phyloP scores from a whole-genome alignment of 2,888 invertebrate genomes.

The Cylindroiulus punctatus region DNA sequence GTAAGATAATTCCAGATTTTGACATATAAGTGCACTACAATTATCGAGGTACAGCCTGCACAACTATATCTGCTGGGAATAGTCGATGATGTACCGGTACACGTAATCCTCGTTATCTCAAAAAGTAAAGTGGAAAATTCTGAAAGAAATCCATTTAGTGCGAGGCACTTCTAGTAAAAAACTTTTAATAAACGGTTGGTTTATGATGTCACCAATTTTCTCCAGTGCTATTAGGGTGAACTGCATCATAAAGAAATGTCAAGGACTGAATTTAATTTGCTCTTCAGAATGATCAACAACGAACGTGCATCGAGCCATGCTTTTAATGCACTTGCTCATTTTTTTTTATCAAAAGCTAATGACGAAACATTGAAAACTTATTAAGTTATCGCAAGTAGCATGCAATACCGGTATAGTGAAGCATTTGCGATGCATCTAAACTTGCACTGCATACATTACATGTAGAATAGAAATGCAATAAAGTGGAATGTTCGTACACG shows the following conservation, averaged over 20 bases:
- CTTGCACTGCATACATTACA: too few relatives aligned
- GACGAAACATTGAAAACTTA: not conserved
- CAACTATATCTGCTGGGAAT: not conserved
- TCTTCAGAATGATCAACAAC: conserved; percentile 20
- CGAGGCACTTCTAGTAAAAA: not conserved
- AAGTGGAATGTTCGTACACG: too few relatives aligned
- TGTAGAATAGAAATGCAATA: too few relatives aligned
- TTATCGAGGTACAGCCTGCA: not conserved
- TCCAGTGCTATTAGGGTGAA: conserved; percentile 29
- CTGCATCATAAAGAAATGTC: conserved; percentile 29
- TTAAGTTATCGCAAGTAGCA: not conserved
- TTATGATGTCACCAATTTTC: conserved; percentile 38
- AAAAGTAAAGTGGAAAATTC: not conserved
- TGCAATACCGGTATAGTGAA: too few relatives aligned
- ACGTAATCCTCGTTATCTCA: not conserved
- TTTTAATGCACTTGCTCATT: not conserved
- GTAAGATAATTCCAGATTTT: not conserved
- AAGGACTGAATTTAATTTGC: conserved; percentile 41
- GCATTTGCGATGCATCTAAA: too few relatives aligned
- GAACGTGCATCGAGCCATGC: not conserved
- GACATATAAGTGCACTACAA: conserved; percentile 13
- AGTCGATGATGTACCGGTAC: not conserved
- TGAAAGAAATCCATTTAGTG: conserved; percentile 16
- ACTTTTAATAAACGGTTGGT: conserved; percentile 21
- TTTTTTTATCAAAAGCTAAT: conserved; percentile 2